phyloP scores from a whole-genome alignment of 2,888 invertebrate genomes.

The Drosophila pegasa region DNA sequence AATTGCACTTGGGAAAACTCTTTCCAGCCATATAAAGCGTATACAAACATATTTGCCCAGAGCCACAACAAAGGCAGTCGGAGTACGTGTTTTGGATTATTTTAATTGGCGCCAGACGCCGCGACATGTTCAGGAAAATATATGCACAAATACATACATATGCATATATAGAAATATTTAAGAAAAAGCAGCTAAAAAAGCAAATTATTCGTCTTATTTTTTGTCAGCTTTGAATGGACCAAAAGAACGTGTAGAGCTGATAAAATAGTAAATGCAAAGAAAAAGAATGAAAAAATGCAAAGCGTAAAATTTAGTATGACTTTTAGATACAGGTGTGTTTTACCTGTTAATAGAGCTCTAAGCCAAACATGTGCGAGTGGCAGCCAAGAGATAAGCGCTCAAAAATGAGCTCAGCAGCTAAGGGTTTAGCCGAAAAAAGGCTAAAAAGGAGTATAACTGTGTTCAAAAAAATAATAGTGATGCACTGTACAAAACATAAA shows the following conservation, averaged over 20 bases:
- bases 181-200: neutral
- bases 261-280: conserved; percentile 17
- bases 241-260: conserved; percentile 43
- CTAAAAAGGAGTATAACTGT: no score
- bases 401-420: neutral
- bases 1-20: conserved; percentile 63
- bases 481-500: no score
- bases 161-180: neutral
- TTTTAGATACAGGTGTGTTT: conserved; percentile 2
- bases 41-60: conserved; percentile 19
- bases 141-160: neutral
- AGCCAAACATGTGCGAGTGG: neutral
- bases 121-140: conserved; percentile 29
- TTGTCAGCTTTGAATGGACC: conserved; percentile 23
- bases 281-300: conserved; percentile 14
- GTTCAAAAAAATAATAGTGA: no score
- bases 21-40: conserved; percentile 48
- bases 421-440: neutral
- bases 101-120: conserved; percentile 56
- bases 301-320: neutral
- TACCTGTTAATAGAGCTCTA: conserved; percentile 2
- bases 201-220: conserved; percentile 23
- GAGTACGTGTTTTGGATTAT: conserved; percentile 76
- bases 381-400: neutral
- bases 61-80: conserved; percentile 56